phyloP scores from a whole-genome alignment of 2,888 invertebrate species.

The Cyclophora punctaria region DNA sequence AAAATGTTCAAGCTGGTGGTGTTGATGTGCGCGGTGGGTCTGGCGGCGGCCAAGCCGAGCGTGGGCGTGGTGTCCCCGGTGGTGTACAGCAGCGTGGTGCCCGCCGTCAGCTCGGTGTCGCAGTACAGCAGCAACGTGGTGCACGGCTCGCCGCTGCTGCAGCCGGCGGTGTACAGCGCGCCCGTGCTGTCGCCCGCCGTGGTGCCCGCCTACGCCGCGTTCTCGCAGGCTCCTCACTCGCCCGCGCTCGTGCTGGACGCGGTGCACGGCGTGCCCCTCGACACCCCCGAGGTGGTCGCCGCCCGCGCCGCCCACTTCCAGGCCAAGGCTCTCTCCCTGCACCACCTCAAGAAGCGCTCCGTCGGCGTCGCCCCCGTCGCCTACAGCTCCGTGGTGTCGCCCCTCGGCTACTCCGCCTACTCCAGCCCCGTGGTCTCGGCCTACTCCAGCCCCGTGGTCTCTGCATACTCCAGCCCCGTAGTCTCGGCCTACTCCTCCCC shows the following conservation, averaged over 20 bases:
- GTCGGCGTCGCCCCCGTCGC: conserved; percentile 31
- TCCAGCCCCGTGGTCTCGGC: conserved; percentile 26
- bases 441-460: conserved; percentile 23
- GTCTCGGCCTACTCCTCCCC: conserved; percentile 32
- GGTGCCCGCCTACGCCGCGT: conserved; percentile 22
- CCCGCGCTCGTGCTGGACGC: conserved; percentile 63
- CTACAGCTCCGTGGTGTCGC: conserved; percentile 25
- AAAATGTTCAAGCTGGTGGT: conserved; percentile 73
- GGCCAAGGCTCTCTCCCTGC: conserved; percentile 58
- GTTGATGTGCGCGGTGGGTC: conserved; percentile 75
- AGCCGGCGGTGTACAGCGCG: conserved; percentile 27
- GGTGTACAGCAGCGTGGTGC: conserved; percentile 45
- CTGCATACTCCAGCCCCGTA: conserved; percentile 31
- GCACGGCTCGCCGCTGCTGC: conserved; percentile 38
- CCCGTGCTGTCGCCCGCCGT: conserved; percentile 25
- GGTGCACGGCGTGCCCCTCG: conserved; percentile 61
- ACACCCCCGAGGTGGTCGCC: conserved; percentile 67
- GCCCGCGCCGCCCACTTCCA: conserved; percentile 64
- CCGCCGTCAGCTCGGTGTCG: conserved; percentile 36
- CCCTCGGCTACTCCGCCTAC: conserved; percentile 28
- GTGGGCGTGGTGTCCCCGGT: conserved; percentile 31
- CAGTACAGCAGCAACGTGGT: conserved; percentile 44
- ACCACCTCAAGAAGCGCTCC: conserved; percentile 59
- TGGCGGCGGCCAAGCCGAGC: conserved; percentile 72
- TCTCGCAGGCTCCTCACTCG: conserved; percentile 52